Percentiles rank a stretch among this genome's conserved stretches.
Conservation (phyloP, 2,113 vertebrate species). For the Nicator chloris region DNA sequence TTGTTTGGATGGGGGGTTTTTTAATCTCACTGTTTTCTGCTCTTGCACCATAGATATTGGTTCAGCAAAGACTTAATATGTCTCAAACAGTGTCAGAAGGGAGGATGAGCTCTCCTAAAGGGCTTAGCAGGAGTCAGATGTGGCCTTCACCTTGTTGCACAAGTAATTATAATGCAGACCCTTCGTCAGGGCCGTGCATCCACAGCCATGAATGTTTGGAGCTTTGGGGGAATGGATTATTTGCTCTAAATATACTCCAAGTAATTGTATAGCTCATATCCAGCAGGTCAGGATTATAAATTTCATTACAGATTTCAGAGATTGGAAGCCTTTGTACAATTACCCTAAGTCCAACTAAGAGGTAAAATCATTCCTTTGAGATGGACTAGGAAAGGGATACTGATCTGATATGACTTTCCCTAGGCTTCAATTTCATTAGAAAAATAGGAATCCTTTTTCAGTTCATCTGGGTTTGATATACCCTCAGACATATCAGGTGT, state of each 20-base stretch:
- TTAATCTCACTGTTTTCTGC: background rate
- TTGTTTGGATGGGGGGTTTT: background rate
- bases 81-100: background rate
- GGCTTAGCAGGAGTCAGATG: slow-evolving; percentile 33
- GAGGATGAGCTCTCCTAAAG: background rate
- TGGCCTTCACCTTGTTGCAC: background rate
- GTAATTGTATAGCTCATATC: slow-evolving; percentile 81
- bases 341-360: slow-evolving; percentile 72
- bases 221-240: slow-evolving; percentile 73
- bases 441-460: background rate
- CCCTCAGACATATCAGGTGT: background rate
- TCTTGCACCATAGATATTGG: background rate
- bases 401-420: slow-evolving; percentile 27
- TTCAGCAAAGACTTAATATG: background rate
- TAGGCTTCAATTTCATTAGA: slow-evolving; percentile 37
- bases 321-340: slow-evolving; percentile 77
- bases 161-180: slow-evolving; percentile 55
- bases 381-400: slow-evolving; percentile 52
- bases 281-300: slow-evolving; percentile 80
- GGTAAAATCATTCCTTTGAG: slow-evolving; percentile 75
- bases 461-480: background rate
- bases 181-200: slow-evolving; percentile 24
- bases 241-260: slow-evolving; percentile 65
- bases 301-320: slow-evolving; percentile 74
- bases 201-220: slow-evolving; percentile 61